These are phyloP conservation scores for Pangasianodon gigas DNA, from an alignment of 2,113 vertebrate species.

Conservation along the genomic window DNA sequence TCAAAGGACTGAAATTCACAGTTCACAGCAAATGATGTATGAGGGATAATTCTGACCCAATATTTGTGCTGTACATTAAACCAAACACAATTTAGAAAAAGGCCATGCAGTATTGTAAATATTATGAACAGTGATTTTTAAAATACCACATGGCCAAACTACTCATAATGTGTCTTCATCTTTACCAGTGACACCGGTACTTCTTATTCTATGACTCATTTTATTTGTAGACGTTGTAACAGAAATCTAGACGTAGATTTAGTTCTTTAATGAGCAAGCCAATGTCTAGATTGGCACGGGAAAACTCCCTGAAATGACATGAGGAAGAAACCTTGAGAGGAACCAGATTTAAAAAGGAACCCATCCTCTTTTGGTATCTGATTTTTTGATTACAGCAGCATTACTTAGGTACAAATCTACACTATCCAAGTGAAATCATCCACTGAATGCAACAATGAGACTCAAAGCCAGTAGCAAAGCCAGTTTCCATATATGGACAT, in stretches of 20 bases:
- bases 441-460: not conserved
- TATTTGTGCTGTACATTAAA: not conserved
- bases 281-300: too few relatives aligned
- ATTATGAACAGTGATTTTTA: not conserved
- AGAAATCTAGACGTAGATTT: not conserved
- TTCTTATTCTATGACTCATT: not conserved
- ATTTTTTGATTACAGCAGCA: not conserved
- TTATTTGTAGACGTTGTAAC: not conserved
- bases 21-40: not conserved
- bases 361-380: not conserved
- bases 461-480: not conserved
- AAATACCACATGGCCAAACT: not conserved
- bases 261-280: not conserved
- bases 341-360: not conserved
- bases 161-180: not conserved
- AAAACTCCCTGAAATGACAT: not conserved
- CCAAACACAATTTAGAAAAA: not conserved
- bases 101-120: not conserved
- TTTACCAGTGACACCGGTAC: too few relatives aligned
- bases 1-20: not conserved
- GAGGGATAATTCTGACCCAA: not conserved
- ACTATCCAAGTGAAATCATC: not conserved
- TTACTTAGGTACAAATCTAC: not conserved
- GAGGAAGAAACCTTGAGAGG: not conserved
- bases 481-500: slow-evolving; percentile 23